Conservation (phyloP, 2,113 vertebrate genomes). For the Toxostoma redivivum region DNA sequence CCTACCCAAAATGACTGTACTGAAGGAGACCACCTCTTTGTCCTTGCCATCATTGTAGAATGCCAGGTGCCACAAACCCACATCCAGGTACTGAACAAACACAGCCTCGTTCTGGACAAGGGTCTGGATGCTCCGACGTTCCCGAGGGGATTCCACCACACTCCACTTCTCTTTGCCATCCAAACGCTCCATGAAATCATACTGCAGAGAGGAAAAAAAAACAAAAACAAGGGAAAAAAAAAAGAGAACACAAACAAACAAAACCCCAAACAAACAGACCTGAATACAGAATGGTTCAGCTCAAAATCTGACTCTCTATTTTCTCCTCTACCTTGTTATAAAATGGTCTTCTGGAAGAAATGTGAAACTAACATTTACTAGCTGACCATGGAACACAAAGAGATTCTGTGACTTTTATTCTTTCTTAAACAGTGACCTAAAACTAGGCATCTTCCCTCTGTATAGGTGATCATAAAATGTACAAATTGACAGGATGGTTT, state of each 20-base stretch:
- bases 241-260: neutral
- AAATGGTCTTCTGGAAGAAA: neutral
- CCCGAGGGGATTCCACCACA: slow-evolving; percentile 91
- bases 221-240: neutral
- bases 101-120: slow-evolving; percentile 97
- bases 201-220: slow-evolving; percentile 65
- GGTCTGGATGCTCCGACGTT: slow-evolving; percentile 93
- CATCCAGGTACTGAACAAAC: slow-evolving; percentile 95
- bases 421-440: neutral
- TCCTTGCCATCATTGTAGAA: slow-evolving; percentile 98
- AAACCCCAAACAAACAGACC: neutral
- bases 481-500: neutral
- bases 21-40: slow-evolving; percentile 94
- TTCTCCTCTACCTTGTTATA: neutral
- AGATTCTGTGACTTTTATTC: neutral
- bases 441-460: neutral
- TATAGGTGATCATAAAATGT: neutral
- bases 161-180: slow-evolving; percentile 99
- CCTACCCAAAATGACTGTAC: slow-evolving; percentile 90
- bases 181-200: slow-evolving; percentile 98
- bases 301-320: neutral
- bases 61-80: slow-evolving; percentile 94
- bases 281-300: neutral
- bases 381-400: neutral
- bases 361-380: neutral